Evolutionary conservation across 2,888 invertebrate genomes (phyloP).

Genomic region (Poecilobothrus nobilitatus): DNA sequence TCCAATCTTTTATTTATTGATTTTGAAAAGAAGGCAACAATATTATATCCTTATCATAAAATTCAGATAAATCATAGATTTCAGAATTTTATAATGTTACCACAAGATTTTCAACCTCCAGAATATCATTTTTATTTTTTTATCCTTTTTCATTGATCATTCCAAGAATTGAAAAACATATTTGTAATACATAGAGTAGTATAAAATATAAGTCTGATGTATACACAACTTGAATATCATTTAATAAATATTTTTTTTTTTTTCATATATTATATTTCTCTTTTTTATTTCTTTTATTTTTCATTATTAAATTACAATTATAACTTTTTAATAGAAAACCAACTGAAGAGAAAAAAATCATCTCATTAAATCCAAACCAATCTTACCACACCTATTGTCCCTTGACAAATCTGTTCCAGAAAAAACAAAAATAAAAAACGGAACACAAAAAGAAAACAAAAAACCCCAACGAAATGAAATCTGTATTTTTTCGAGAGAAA

Average conservation of each 20-base stretch:
- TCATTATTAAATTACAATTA: no score
- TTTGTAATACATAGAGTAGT: no score
- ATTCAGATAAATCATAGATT: not conserved
- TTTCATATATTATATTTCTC: not conserved
- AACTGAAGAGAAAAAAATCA: not conserved
- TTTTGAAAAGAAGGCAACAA: not conserved
- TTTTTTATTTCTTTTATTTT: not conserved
- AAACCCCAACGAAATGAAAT: not conserved
- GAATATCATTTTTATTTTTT: not conserved
- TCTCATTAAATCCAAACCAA: slow-evolving; percentile 6
- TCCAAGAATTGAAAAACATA: no score
- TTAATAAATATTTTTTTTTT: not conserved
- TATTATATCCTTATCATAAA: not conserved
- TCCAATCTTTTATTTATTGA: not conserved
- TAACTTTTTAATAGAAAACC: not conserved
- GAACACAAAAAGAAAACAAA: not conserved
- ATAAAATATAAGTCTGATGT: no score
- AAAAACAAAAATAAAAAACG: not conserved
- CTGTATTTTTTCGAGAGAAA: not conserved
- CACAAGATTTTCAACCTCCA: not conserved
- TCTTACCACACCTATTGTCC: slow-evolving; percentile 12
- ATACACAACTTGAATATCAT: not conserved
- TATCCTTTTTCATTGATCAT: no score
- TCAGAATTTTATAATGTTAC: not conserved
- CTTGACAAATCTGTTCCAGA: slow-evolving; percentile 12